Conservation (phyloP, 2,113 vertebrate species). For the Camarhynchus parvulus region DNA sequence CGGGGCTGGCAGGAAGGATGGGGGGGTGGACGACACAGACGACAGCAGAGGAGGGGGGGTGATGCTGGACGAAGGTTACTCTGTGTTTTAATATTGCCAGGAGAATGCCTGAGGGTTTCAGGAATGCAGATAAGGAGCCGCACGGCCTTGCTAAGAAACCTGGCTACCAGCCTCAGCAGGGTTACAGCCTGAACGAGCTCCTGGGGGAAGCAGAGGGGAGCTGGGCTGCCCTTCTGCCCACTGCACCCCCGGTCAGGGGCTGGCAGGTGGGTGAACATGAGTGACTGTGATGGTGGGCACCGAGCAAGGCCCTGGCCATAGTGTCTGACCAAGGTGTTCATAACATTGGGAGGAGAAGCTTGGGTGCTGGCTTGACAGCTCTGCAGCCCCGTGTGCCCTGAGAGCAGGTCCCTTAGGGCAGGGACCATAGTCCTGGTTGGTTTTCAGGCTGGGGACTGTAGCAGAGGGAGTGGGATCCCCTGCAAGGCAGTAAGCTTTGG, state of each 20-base stretch:
- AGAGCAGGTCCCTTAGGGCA: not conserved
- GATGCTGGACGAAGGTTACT: constrained; percentile 68
- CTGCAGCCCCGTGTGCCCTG: rapidly evolving
- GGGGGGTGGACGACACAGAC: not conserved
- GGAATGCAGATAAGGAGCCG: constrained; percentile 73
- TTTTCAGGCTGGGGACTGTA: not conserved
- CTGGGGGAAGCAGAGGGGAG: not conserved
- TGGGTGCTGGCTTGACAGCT: not conserved
- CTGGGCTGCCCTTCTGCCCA: not conserved
- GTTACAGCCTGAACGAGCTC: constrained; percentile 11
- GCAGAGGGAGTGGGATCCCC: not conserved
- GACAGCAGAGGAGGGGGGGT: constrained; percentile 7
- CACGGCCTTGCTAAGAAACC: constrained; percentile 60
- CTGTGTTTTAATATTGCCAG: constrained; percentile 65
- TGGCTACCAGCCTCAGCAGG: constrained; percentile 41
- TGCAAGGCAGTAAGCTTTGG: not conserved
- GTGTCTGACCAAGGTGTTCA: not conserved
- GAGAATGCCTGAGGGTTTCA: constrained; percentile 72
- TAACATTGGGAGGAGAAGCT: not conserved
- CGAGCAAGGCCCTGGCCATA: not conserved
- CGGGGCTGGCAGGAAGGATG: not conserved
- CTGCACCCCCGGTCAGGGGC: not conserved
- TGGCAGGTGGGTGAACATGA: not conserved
- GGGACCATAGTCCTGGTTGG: not conserved
- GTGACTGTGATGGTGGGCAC: not conserved